A percentile compares a stretch with the other conserved stretches of the same genome.
These are phyloP conservation scores for Odontothrips loti DNA, from an alignment of 2,888 invertebrate species.

Conservation along the genomic window DNA sequence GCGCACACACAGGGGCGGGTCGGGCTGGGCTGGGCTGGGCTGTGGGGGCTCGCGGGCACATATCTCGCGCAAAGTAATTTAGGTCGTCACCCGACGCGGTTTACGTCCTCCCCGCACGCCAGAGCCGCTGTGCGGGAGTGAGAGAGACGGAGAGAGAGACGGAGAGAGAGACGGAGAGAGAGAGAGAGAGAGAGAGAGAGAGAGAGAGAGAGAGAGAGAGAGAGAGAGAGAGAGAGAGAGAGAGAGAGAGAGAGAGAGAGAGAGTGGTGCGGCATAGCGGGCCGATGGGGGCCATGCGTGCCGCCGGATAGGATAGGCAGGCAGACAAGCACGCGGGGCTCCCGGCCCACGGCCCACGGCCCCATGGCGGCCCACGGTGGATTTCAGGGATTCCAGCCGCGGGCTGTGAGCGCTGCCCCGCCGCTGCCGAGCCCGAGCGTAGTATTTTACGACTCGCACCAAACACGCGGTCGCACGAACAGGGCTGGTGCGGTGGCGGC, in stretches of 20 bases:
- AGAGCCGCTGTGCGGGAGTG: not conserved
- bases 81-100: conserved; percentile 12
- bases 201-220: not conserved
- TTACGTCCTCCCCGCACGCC: not conserved
- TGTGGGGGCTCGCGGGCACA: not conserved
- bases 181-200: too few relatives aligned
- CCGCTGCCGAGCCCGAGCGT: too few relatives aligned
- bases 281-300: not conserved
- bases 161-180: not conserved
- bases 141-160: not conserved
- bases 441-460: not conserved
- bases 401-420: not conserved
- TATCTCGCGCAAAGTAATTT: conserved; percentile 17
- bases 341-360: too few relatives aligned
- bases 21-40: not conserved
- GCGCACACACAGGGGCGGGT: not conserved
- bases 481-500: too few relatives aligned
- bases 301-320: not conserved
- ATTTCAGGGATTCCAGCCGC: not conserved
- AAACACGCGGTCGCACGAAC: not conserved
- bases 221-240: not conserved
- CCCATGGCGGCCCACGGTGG: not conserved
- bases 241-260: not conserved
- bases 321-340: not conserved
- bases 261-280: not conserved